A percentile compares a stretch with the other conserved stretches of the same genome.
phyloP scores from a whole-genome alignment of 2,797 vertebrate genomes.

The Cryptoprocta ferox region DNA sequence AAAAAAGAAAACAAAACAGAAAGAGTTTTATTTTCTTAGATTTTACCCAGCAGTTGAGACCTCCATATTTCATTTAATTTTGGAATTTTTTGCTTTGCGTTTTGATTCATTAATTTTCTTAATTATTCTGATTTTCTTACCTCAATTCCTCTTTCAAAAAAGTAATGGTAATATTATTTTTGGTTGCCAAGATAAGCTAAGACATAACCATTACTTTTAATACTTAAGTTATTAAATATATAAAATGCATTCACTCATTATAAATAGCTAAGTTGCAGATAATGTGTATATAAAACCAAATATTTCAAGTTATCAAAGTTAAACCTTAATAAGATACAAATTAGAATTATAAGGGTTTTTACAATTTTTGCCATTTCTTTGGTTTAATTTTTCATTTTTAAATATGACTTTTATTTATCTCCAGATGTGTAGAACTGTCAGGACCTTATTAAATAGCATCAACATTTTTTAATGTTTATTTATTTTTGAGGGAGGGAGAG shows the following conservation, averaged over 20 bases:
- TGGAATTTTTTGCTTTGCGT: conserved; percentile 30
- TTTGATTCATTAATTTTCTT: conserved; percentile 10
- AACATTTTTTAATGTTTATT: no score
- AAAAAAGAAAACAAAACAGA: background rate
- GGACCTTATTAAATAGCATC: background rate
- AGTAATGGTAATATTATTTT: background rate
- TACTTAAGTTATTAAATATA: conserved; percentile 17
- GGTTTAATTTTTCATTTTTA: background rate
- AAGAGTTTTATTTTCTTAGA: conserved; percentile 37
- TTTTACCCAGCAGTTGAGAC: background rate
- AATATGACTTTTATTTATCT: background rate
- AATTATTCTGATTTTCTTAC: background rate
- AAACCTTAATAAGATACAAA: background rate
- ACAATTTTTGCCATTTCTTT: background rate
- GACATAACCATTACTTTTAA: background rate
- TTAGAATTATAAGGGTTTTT: background rate
- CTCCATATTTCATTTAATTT: conserved; percentile 23
- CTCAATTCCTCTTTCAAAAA: conserved; percentile 18
- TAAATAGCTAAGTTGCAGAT: background rate
- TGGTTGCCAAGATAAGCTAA: background rate
- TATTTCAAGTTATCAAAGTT: background rate
- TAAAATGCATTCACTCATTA: background rate
- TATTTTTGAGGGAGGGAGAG: no score
- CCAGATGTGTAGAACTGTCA: background rate
- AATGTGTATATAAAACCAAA: background rate